Evolutionary conservation across 1,140 invertebrate species (phyloP).

Genomic region (Bemisia tabaci): DNA sequence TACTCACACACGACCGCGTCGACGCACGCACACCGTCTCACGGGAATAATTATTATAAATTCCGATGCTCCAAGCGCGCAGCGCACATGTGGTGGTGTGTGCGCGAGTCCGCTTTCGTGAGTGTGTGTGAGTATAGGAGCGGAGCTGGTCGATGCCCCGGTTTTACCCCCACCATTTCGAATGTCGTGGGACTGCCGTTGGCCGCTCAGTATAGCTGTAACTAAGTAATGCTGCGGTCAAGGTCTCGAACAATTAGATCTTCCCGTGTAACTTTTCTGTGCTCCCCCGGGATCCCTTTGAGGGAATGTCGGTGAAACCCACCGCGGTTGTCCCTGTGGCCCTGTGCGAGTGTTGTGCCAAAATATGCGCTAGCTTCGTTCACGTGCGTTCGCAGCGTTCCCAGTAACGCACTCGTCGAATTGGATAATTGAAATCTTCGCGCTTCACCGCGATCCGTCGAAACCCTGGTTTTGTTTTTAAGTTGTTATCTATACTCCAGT

Average conservation of each 20-base stretch:
- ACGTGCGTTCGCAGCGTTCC: neutral
- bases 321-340: neutral
- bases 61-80: neutral
- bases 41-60: neutral
- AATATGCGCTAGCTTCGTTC: neutral
- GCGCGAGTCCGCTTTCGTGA: neutral
- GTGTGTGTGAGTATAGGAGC: neutral
- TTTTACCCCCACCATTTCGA: neutral
- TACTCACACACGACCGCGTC: neutral
- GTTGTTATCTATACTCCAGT: too few relatives aligned
- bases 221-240: neutral
- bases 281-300: neutral
- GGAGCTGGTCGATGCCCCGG: neutral
- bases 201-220: neutral
- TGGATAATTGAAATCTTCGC: too few relatives aligned
- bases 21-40: neutral
- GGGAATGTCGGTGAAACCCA: neutral
- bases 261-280: neutral
- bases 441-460: too few relatives aligned
- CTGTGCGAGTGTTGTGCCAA: neutral
- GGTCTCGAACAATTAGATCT: neutral
- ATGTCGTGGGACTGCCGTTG: neutral
- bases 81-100: neutral
- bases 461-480: too few relatives aligned
- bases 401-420: too few relatives aligned